Percentiles rank a stretch among this genome's conserved stretches.
phyloP scores from a whole-genome alignment of 2,113 vertebrate species.

The Labeo rohita region DNA sequence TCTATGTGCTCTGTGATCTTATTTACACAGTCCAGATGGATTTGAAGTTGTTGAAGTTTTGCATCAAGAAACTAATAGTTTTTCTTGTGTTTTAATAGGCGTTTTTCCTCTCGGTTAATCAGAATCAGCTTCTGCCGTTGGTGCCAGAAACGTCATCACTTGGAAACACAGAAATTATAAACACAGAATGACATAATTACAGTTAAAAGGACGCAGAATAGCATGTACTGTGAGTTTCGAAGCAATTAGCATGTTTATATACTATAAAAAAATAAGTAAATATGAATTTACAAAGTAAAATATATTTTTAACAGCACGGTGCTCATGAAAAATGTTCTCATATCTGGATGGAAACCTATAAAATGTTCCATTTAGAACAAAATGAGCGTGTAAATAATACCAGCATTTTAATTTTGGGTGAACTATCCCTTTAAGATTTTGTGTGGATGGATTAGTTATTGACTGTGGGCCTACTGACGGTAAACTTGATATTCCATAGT shows the following conservation, averaged over 20 bases:
- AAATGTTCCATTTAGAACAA: neutral
- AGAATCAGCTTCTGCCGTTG: neutral
- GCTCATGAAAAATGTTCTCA: neutral
- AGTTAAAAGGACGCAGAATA: neutral
- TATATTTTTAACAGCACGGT: too few relatives aligned
- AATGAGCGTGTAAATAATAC: neutral
- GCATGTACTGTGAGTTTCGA: neutral
- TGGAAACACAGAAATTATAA: neutral
- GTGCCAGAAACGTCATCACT: neutral
- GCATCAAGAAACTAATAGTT: neutral
- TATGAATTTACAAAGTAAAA: neutral
- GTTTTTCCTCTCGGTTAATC: neutral
- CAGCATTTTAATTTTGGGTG: neutral
- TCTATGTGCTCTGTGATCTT: neutral
- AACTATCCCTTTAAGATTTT: neutral
- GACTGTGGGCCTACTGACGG: neutral
- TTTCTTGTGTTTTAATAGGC: neutral
- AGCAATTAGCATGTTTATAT: neutral
- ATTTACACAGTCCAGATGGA: conserved; percentile 4
- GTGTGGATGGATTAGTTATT: neutral
- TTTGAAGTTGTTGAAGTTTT: neutral
- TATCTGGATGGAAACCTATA: neutral
- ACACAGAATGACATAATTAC: neutral
- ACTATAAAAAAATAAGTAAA: neutral
- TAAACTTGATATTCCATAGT: neutral